Evolutionary conservation across 2,888 invertebrate genomes (phyloP), one percentile per base, ranked within the genome.

Genomic region (Muschampia plurimacula): DNA sequence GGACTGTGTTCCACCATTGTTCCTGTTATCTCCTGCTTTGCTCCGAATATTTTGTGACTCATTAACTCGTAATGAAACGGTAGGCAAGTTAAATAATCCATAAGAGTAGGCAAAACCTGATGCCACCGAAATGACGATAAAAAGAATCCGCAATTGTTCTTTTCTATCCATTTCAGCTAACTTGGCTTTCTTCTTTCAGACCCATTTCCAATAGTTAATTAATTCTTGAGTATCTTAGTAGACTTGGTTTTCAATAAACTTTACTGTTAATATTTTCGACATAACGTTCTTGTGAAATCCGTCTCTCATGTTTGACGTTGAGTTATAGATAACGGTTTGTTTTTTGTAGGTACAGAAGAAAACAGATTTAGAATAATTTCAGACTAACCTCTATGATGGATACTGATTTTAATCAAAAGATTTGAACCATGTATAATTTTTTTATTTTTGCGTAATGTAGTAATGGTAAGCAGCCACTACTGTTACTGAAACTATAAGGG

Each of bases 51-150:
- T 67, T 67, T 65, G 68, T 52, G 74, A 67, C 59, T 55, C 64
- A 59, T 67, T 70, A 41, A 60, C 74, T 39, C 64, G 68, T 49
- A 63, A 74, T 6, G 72, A 67, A 44, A 75, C 69, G 49, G 72
- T 62, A 0, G 84, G 82, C 62, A 80, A 13, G 57, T 82, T 78
- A 67, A 88, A 80, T 68, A 88, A 73, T 10, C 91, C 90, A 71
- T 80, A 91, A 1, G 91, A 89, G 77, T 89, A 92, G 12, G 85
- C 86, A 9, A 92, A 72, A 55, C 86, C 81, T n/a, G 88, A 81
- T 8, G 84, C 76, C 88, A 91, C 86, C 6, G 91, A 86, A 71
- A 89, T 73, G 2, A 86, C 84, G 72, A 90, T 49, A 60, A 87
- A 75, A n/a, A 90, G 12, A 0, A 92, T 80, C 80, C 88, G 89